Percentiles rank a stretch among this genome's conserved stretches.
Conservation (phyloP, 2,797 vertebrate species). For the Bradypodion pumilum region DNA sequence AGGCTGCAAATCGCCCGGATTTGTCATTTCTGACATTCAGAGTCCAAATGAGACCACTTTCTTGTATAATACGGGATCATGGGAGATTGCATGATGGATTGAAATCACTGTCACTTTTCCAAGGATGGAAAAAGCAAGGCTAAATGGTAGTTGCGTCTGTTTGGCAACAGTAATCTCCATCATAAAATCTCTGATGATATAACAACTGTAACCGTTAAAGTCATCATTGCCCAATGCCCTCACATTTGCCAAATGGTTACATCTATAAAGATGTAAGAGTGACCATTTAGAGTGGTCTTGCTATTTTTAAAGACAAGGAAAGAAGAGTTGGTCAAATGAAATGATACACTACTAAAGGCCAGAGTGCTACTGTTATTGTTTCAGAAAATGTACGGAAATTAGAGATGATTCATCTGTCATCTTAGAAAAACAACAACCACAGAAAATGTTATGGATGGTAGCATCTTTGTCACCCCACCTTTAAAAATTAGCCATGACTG, state of each 20-base stretch:
- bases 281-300: slow-evolving; percentile 24
- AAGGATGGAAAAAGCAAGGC: not conserved
- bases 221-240: slow-evolving; percentile 7
- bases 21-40: slow-evolving; percentile 51
- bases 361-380: not conserved
- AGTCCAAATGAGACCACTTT: not conserved
- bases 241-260: slow-evolving; percentile 1
- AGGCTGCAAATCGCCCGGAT: slow-evolving; percentile 43
- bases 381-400: not conserved
- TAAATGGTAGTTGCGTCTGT: slow-evolving; percentile 33
- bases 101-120: not conserved
- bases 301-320: slow-evolving; percentile 24
- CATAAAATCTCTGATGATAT: slow-evolving; percentile 8
- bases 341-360: not conserved
- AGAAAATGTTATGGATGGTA: not conserved
- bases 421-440: not conserved
- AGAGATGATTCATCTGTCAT: not conserved
- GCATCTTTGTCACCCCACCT: not conserved
- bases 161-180: slow-evolving; percentile 38
- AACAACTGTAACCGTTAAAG: slow-evolving; percentile 8
- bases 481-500: not conserved
- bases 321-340: not conserved
- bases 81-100: slow-evolving; percentile 45
- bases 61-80: slow-evolving; percentile 1
- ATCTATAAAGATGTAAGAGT: not conserved